Conservation (phyloP, 37 sponge, comb jelly and placozoan species). For the Cliona cf. orientalis region DNA sequence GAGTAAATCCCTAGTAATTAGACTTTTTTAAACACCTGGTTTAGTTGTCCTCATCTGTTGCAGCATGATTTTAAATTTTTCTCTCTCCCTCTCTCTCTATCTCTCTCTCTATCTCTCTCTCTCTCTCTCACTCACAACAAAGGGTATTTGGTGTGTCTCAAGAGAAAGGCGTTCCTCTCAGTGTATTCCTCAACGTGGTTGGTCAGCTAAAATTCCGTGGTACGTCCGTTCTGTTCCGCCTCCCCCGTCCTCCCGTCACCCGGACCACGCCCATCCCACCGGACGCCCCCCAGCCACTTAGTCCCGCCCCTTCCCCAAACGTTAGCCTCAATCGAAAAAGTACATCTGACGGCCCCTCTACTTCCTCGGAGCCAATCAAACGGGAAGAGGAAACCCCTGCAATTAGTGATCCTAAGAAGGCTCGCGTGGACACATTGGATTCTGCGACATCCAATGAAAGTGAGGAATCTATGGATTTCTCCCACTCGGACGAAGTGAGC, state of each 20-base stretch:
- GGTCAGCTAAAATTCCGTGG: slow-evolving; percentile 96
- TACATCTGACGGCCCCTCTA: too few relatives aligned
- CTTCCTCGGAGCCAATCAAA: too few relatives aligned
- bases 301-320: neutral
- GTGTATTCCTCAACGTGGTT: slow-evolving; percentile 73
- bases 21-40: too few relatives aligned
- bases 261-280: neutral
- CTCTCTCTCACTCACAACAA: too few relatives aligned
- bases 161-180: slow-evolving; percentile 56
- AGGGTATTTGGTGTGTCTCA: slow-evolving; percentile 31
- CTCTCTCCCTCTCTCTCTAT: too few relatives aligned
- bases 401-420: too few relatives aligned
- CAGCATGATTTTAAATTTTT: too few relatives aligned
- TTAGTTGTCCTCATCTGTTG: too few relatives aligned
- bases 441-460: neutral
- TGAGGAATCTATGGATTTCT: slow-evolving; percentile 26
- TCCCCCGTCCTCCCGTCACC: slow-evolving; percentile 72
- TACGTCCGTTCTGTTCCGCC: slow-evolving; percentile 87
- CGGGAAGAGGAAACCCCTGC: too few relatives aligned
- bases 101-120: too few relatives aligned
- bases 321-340: too few relatives aligned
- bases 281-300: neutral
- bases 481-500: neutral
- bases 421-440: neutral
- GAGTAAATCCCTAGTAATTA: too few relatives aligned